A percentile compares a stretch with the other conserved stretches of the same genome.
Evolutionary conservation across 2,113 vertebrate genomes (phyloP).

Genomic region (Macrotus californicus): DNA sequence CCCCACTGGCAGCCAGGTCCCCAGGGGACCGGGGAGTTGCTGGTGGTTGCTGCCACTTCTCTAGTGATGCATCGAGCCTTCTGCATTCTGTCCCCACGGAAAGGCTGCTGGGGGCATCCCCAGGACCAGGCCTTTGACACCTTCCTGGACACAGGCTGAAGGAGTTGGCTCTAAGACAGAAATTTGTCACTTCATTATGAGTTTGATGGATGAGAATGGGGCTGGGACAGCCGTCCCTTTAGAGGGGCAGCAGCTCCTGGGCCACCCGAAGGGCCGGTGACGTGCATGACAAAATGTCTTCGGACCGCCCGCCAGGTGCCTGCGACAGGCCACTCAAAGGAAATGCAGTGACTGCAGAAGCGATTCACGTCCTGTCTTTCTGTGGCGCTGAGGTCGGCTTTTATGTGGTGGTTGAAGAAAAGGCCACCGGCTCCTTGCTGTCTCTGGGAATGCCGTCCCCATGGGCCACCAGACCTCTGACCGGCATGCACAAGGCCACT

Average conservation of each 20-base stretch:
- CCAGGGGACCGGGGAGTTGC: slow-evolving; percentile 55
- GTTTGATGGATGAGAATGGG: slow-evolving; percentile 80
- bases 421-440: slow-evolving; percentile 25
- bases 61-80: slow-evolving; percentile 81
- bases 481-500: rapidly evolving
- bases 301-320: slow-evolving; percentile 42
- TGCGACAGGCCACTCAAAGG: slow-evolving; percentile 78
- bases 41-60: slow-evolving; percentile 78
- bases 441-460: not conserved
- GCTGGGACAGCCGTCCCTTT: slow-evolving; percentile 70
- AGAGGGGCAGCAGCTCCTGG: slow-evolving; percentile 67
- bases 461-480: not conserved
- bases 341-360: slow-evolving; percentile 80
- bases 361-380: slow-evolving; percentile 53
- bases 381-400: slow-evolving; percentile 30
- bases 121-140: slow-evolving; percentile 76
- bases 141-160: slow-evolving; percentile 73
- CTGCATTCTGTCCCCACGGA: slow-evolving; percentile 78
- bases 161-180: slow-evolving; percentile 78
- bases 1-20: not conserved
- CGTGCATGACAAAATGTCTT: slow-evolving; percentile 73
- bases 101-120: slow-evolving; percentile 52
- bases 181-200: slow-evolving; percentile 85
- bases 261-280: slow-evolving; percentile 60
- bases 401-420: slow-evolving; percentile 70